A percentile compares a stretch with the other conserved stretches of the same genome.
phyloP scores from a whole-genome alignment of 2,113 vertebrate species.

The Edolisoma coerulescens region DNA sequence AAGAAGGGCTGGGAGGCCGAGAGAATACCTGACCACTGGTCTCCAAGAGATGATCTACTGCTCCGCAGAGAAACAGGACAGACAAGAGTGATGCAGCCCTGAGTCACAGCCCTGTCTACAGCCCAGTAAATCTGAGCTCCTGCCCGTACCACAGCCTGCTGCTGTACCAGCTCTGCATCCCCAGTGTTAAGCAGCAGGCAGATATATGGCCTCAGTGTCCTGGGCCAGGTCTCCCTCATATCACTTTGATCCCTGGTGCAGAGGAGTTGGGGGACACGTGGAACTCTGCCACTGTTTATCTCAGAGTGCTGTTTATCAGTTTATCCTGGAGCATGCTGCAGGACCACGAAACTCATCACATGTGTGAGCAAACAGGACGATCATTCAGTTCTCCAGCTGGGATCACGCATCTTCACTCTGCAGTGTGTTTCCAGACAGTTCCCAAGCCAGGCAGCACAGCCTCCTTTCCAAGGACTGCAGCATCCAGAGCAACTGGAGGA shows the following conservation, averaged over 20 bases:
- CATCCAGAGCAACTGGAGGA: not conserved
- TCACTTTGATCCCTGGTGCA: not conserved
- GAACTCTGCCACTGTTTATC: not conserved
- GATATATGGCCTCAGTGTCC: not conserved
- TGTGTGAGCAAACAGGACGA: accelerated
- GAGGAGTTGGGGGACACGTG: not conserved
- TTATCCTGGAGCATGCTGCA: not conserved
- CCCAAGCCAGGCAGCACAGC: not conserved
- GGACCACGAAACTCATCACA: not conserved
- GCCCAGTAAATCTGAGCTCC: not conserved
- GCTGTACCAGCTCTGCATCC: not conserved
- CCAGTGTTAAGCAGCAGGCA: not conserved
- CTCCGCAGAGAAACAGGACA: not conserved
- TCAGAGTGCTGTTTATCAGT: not conserved
- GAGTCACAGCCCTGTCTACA: not conserved
- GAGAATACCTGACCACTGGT: not conserved
- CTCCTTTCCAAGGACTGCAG: not conserved
- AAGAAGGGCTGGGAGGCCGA: not conserved
- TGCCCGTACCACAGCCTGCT: not conserved
- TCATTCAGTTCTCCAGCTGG: not conserved
- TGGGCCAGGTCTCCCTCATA: not conserved
- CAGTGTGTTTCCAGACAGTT: not conserved
- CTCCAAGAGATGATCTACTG: not conserved
- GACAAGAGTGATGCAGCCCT: not conserved
- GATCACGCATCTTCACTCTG: not conserved